Evolutionary conservation across 2,797 vertebrate species (phyloP), one percentile per base, ranked within the genome.

Genomic region (Coregonus suidteri): DNA sequence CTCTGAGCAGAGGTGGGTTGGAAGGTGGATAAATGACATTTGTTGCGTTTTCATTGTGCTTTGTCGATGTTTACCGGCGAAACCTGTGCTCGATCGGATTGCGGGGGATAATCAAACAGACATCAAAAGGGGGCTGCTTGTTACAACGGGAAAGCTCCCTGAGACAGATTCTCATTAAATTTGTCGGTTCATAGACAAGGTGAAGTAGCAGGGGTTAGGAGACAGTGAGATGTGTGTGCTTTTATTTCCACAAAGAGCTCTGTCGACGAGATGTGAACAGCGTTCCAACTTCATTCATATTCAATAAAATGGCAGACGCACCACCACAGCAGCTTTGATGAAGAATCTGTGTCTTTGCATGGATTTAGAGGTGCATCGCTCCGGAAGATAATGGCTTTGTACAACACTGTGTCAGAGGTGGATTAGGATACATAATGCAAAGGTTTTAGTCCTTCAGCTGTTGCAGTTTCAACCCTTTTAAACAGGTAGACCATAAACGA

Each of bases 161-260:
- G 80, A 86, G 84, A 88, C 82, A 86, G 74, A 79, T 80, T 82
- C 88, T 93, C 91, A 91, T 93, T 93, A 92, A 90, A 90, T 81
- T 78, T 86, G 81, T 78, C 25, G 87, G 83, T 89, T 89, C 88
- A 74, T 83, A 91, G 92, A 91, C 86, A 88, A 88, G 87, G 89
- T 90, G 89, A 88, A 73, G 80, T 25, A 76, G 79, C 81, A 25
- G 0, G 54, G 30, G 64, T 64, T 35, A 65, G 82, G 85, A 20
- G 54, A 84, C 83, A 64, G 87, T 77, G 81, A 13, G 41, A 86
- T 76, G 25, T 76, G 80, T 73, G 81, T 86, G 88, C 89, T 69
- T 75, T 86, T 88, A 86, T 86, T 83, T 86, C 84, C 85, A 80
- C 85, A 80, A 85, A 76, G 77, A 81, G 83, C 80, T 78, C 80